Base-by-base conservation (phyloP, 2,113 vertebrate genomes). In the Rousettus leschenaultii region DNA sequence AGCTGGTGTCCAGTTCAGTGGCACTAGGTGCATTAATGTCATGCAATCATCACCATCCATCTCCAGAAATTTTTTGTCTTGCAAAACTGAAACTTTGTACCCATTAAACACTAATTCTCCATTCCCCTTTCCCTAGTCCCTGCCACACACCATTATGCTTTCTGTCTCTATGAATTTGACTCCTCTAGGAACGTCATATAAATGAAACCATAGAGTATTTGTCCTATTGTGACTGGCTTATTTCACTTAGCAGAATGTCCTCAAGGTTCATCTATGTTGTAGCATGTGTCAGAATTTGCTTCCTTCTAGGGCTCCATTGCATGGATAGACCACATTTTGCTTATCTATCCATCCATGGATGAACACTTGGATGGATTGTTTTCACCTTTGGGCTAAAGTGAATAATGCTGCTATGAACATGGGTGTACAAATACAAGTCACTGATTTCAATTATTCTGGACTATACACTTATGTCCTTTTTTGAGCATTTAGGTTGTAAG, bases 331-430 rank as follows among this genome's bases (percentile, higher is more conserved):
- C 43, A 2, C 33, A 0, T 22, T 51, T 33, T 65, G 16, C 12
- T 35, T 40, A 7, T 8, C 15, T 4, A 1, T 9, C 24, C 21
- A 1, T 26, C 55, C 2, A 6, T 21, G 7, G 3, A 1, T 4
- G 51, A 70, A 40, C 40, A 24, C 63, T 13, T 2, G n/a, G 10
- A 11, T 2, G n/a, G 10, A 11, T 4, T 7, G 7, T 16, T 35
- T 30, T 65, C 53, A 53, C 48, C 61, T 28, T 22, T 28, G 10
- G 30, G 26, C 28, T 5, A 7, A 48, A 1, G 19, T 43, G 26
- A 66, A 14, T 9, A 15, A 1, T 19, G 19, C 48, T 40, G 38
- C 82, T 13, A 4, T 53, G 26, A 59, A 3, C 19, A 2, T 2
- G 18, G 28, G n/a, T 53, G 6, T 12, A 13, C 28, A 28, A 18